These are phyloP conservation scores for Pseudorasbora parva DNA, from an alignment of 2,113 vertebrate genomes.

Conservation along the genomic window DNA sequence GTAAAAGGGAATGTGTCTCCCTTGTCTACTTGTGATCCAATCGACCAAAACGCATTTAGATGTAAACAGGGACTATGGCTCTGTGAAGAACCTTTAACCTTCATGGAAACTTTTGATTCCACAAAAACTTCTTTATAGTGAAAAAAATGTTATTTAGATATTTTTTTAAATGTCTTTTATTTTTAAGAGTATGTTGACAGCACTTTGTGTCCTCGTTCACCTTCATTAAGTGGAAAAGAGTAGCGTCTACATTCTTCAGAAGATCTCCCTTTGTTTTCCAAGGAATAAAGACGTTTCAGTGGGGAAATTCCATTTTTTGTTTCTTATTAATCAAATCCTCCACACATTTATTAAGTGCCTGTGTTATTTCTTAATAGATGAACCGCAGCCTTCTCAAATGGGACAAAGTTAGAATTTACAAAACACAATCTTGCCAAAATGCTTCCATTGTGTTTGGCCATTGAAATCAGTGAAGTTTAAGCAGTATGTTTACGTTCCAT, in stretches of 20 bases:
- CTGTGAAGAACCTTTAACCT: too few species aligned
- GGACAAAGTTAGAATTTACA: slow-evolving; percentile 22
- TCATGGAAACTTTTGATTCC: too few species aligned
- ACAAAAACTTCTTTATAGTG: too few species aligned
- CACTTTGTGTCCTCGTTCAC: neutral
- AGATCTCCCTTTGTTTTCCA: neutral
- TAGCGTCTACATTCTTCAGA: neutral
- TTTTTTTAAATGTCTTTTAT: too few species aligned
- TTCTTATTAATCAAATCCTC: neutral
- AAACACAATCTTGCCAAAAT: slow-evolving; percentile 27
- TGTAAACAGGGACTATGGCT: too few species aligned
- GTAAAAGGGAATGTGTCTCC: too few species aligned
- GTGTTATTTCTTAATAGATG: neutral
- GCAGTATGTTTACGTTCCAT: slow-evolving; percentile 52
- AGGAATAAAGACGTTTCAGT: neutral
- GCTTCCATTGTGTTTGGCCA: neutral
- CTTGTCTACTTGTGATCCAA: too few species aligned
- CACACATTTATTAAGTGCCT: neutral
- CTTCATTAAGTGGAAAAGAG: neutral
- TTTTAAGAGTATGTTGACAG: neutral
- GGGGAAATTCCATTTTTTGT: neutral
- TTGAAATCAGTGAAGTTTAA: slow-evolving; percentile 23
- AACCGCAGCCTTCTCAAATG: neutral
- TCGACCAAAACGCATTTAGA: too few species aligned
- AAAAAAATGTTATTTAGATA: too few species aligned